These are phyloP conservation scores for Amblyjoppa proteus DNA, from an alignment of 2,888 invertebrate genomes.

Conservation along the genomic window DNA sequence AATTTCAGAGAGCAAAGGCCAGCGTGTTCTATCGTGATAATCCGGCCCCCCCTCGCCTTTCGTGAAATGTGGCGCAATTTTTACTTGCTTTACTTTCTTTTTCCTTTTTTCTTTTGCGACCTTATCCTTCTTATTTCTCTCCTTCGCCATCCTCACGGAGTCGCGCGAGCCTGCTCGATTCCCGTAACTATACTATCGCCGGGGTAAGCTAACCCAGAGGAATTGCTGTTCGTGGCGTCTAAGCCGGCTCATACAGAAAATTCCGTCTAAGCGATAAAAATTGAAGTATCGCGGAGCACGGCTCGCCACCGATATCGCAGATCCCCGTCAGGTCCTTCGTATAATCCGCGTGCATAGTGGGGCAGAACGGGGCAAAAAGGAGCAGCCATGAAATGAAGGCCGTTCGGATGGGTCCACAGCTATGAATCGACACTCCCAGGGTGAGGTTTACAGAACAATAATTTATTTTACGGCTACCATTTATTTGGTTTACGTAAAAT, in stretches of 20 bases:
- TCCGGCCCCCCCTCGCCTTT: slow-evolving; percentile 46
- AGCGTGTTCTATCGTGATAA: slow-evolving; percentile 60
- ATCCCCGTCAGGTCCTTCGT: slow-evolving; percentile 12
- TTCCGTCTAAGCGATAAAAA: slow-evolving; percentile 67
- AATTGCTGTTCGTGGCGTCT: slow-evolving; percentile 36
- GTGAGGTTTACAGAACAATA: no score
- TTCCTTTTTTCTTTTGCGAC: background rate
- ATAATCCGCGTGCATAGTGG: slow-evolving; percentile 2
- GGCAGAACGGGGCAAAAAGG: no score
- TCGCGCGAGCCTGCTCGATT: slow-evolving; percentile 13
- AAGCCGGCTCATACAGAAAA: slow-evolving; percentile 59
- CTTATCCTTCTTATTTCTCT: slow-evolving; percentile 2
- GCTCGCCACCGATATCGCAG: slow-evolving; percentile 43
- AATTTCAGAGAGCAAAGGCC: slow-evolving; percentile 21
- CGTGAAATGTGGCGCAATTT: slow-evolving; percentile 38
- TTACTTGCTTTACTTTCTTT: slow-evolving; percentile 33
- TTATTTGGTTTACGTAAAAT: no score
- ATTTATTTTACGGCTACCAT: no score
- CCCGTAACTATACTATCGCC: slow-evolving; percentile 61
- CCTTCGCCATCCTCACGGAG: slow-evolving; percentile 20
- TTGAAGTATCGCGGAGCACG: slow-evolving; percentile 61
- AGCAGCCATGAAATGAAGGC: no score
- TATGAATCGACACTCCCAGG: no score
- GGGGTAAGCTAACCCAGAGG: slow-evolving; percentile 58
- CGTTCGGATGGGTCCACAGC: no score